A percentile compares a stretch with the other conserved stretches of the same genome.
These are phyloP conservation scores for Brassicogethes aeneus DNA, from an alignment of 2,888 invertebrate species.

Conservation along the genomic window DNA sequence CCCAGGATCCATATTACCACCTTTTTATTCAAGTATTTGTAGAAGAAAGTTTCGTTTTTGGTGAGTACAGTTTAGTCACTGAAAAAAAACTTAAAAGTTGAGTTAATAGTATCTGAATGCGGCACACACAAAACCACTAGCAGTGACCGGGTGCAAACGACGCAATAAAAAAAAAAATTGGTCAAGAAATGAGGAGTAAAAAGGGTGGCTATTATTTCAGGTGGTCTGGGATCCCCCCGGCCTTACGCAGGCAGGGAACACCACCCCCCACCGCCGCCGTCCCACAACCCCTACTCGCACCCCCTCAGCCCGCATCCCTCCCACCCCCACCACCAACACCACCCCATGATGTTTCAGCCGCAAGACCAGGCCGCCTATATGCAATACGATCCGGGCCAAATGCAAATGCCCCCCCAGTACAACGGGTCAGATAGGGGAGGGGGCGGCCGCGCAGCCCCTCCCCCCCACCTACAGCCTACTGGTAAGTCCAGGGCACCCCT, in stretches of 20 bases:
- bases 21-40: no score
- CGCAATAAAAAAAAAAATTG: no score
- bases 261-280: constrained; percentile 44
- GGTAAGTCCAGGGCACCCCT: constrained; percentile 40
- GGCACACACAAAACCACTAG: background rate
- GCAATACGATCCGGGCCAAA: constrained; percentile 50
- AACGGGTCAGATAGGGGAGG: constrained; percentile 40
- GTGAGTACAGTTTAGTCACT: constrained; percentile 8
- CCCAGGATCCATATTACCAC: no score
- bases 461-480: constrained; percentile 38
- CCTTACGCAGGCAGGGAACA: constrained; percentile 44
- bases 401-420: constrained; percentile 40
- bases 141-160: background rate
- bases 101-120: background rate
- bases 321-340: constrained; percentile 41
- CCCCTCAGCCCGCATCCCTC: constrained; percentile 44
- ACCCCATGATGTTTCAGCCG: constrained; percentile 44
- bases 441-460: constrained; percentile 36
- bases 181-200: no score
- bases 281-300: constrained; percentile 48
- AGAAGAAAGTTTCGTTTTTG: background rate
- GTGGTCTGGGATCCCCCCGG: constrained; percentile 51
- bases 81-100: constrained; percentile 6
- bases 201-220: constrained; percentile 45
- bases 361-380: no score